Base-by-base conservation (phyloP, 2,888 invertebrate species). In the Panopea generosa region DNA sequence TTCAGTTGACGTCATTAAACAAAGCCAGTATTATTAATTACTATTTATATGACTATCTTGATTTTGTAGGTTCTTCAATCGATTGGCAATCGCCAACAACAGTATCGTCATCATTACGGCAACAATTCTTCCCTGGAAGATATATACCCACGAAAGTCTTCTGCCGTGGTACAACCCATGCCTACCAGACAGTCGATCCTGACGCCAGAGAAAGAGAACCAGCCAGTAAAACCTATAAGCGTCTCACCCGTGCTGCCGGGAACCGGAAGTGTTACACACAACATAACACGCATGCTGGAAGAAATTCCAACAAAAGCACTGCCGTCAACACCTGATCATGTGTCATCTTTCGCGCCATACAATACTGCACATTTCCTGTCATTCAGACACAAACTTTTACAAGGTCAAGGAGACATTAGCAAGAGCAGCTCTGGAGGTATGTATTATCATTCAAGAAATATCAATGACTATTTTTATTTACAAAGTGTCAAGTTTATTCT, bases 201-300 rank as follows among this genome's bases (percentile, higher is more conserved):
- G n/a, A 72, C 77, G 22, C 77, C 77, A 27, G 77, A 72, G 22
- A 80, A 80, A 22, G 80, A 80, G 63, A 80, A 76, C 52, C 56
- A 61, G 43, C 40, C 66, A 3, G n/a, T 69, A 24, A 72, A 72
- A 65, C 61, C 65, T 4, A 43, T 61, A 18, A 61, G 27, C 38
- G 57, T 80, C 20, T 76, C 76, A 0, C 80, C 80, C 0, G 72
- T 73, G 1, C 55, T 80, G 14, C 76, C 73, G 9, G 75, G 72
- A 57, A 73, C 78, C 47, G 70, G 70, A 38, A 76, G 72, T 68
- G 59, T 76, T 24, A 76, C 72, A 20, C 76, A 73, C 65, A 76
- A 75, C 68, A 72, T 78, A n/a, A 70, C 76, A 43, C 62, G 70
- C 70, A 61, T 78, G 67, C 72, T 78, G 33, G n/a, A n/a, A n/a